Base-by-base conservation (phyloP, 23 tunicate species). In the Corella eumyota region DNA sequence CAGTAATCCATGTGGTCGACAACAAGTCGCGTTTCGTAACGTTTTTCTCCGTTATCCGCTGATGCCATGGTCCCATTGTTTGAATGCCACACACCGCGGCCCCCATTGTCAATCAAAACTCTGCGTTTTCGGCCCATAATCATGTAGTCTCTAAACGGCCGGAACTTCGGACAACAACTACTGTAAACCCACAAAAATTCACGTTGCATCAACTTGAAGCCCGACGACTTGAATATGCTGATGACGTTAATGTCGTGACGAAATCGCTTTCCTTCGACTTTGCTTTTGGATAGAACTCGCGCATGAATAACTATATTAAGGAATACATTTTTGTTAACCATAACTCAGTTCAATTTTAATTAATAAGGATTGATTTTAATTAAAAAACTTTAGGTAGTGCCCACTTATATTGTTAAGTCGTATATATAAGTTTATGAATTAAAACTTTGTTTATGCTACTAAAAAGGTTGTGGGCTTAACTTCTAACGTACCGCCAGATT, bases 1-100 rank as follows among this genome's bases (percentile, higher is more conserved):
- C 95, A 86, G 64, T 68, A 86, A 58, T 86, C 95, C 73, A 72
- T 56, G 58, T 86, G 61, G 38, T 86, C 85, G 51, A 86, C 85
- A 34, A 86, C 72, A 20, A 86, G 69, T 31, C 95, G 59, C 17
- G 86, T 77, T 48, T 86, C 81, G 53, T 1, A 86, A 25, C 50
- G 9, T 36, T 15, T 21, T 9, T 30, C 26, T 7, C 65, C 23
- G 3, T 23, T 22, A 23, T 36, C 20, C 21, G 30, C 24, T 2
- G 24, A 15, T 24, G 20, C 54, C 40, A 67, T 64, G 6, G 24
- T 23, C 70, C 64, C 64, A 15, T 27, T 31, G 2, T 22, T n/a
- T n/a, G 46, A 36, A 32, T 48, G 70, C 30, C 50, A 64, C 25
- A 74, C 62, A 19, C 85, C 76, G 6, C 70, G 37, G 9, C 59